Evolutionary conservation across 2,113 vertebrate species (phyloP).

Genomic region (Leucoraja erinaceus): DNA sequence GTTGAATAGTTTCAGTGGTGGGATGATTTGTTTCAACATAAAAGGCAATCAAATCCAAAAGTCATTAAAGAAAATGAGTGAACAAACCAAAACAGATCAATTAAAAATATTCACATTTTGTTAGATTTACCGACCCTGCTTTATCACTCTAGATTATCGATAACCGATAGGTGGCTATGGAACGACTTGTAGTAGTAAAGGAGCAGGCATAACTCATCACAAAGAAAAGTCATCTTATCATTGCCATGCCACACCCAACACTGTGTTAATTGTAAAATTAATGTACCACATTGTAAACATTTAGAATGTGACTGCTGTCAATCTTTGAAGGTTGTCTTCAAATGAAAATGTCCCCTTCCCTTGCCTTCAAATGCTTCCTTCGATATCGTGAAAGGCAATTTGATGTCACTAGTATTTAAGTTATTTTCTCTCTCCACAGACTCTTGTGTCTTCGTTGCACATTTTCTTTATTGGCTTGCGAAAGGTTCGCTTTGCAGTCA

Average conservation of each 20-base stretch:
- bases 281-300: slow-evolving; percentile 61
- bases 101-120: slow-evolving; percentile 22
- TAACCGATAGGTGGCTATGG: slow-evolving; percentile 15
- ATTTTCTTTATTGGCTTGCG: slow-evolving; percentile 47
- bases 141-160: neutral
- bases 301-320: slow-evolving; percentile 51
- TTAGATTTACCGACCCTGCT: slow-evolving; percentile 19
- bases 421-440: slow-evolving; percentile 25
- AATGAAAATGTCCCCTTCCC: slow-evolving; percentile 59
- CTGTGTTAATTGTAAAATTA: slow-evolving; percentile 60
- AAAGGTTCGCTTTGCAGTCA: slow-evolving; percentile 44
- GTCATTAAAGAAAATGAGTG: neutral
- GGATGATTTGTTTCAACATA: slow-evolving; percentile 68
- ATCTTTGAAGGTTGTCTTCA: slow-evolving; percentile 48
- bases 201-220: slow-evolving; percentile 48
- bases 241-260: slow-evolving; percentile 57
- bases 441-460: slow-evolving; percentile 36
- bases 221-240: slow-evolving; percentile 53
- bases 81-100: neutral
- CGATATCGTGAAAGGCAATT: slow-evolving; percentile 48
- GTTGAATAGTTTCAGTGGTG: slow-evolving; percentile 76
- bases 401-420: slow-evolving; percentile 43
- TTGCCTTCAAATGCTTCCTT: slow-evolving; percentile 65
- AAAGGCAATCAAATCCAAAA: slow-evolving; percentile 41
- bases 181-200: slow-evolving; percentile 71